Evolutionary conservation across 1,140 invertebrate species (phyloP).

Genomic region (Zaprionus gabonicus): DNA sequence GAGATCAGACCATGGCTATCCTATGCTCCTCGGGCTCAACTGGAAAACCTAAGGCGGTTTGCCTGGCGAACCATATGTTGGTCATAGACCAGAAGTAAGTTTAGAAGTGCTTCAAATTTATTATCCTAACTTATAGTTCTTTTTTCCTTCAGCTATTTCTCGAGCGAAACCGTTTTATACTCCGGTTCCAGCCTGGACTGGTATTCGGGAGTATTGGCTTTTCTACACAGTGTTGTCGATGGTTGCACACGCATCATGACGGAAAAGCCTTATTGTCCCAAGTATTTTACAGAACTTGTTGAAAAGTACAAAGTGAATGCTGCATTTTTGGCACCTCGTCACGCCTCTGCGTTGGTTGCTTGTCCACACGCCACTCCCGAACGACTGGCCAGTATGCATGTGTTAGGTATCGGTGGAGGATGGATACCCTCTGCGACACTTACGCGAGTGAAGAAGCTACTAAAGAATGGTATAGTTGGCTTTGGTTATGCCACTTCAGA

Average conservation of each 20-base stretch:
- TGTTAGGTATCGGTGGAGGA: neutral
- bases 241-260: slow-evolving; percentile 42
- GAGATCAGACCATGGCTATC: slow-evolving; percentile 65
- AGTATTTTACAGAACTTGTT: slow-evolving; percentile 32
- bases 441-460: slow-evolving; percentile 2
- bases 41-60: slow-evolving; percentile 90
- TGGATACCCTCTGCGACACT: neutral
- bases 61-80: slow-evolving; percentile 86
- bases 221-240: slow-evolving; percentile 6
- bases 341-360: slow-evolving; percentile 12
- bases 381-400: slow-evolving; percentile 7
- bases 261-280: slow-evolving; percentile 18
- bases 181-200: slow-evolving; percentile 38
- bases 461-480: slow-evolving; percentile 12
- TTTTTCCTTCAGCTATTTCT: neutral
- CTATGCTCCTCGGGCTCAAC: slow-evolving; percentile 89
- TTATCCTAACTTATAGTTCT: neutral
- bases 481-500: slow-evolving; percentile 38
- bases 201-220: slow-evolving; percentile 41
- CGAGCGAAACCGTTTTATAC: neutral
- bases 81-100: slow-evolving; percentile 16
- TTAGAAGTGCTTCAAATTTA: neutral
- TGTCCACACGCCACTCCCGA: slow-evolving; percentile 14
- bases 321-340: slow-evolving; percentile 11
- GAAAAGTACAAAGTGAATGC: slow-evolving; percentile 37